Evolutionary conservation across 2,888 invertebrate genomes (phyloP).

Genomic region (Euplagia quadripunctaria): DNA sequence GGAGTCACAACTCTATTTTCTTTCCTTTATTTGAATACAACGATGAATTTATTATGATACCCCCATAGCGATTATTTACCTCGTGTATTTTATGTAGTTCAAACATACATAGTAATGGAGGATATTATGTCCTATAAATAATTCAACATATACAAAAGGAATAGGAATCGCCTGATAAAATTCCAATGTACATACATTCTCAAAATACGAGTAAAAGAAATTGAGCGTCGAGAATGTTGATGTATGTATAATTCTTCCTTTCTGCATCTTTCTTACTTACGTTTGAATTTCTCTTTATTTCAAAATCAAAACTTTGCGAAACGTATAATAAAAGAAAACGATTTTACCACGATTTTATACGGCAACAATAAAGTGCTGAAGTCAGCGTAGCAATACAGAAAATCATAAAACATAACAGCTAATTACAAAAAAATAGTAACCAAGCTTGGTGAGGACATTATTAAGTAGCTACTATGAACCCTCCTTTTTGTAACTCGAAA

Average conservation of each 20-base stretch:
- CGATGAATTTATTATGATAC: conserved; percentile 60
- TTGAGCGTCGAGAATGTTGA: conserved; percentile 47
- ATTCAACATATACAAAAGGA: conserved; percentile 52
- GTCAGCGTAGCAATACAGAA: conserved; percentile 46
- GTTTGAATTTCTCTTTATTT: conserved; percentile 29
- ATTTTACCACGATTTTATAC: conserved; percentile 41
- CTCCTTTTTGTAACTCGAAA: conserved; percentile 51
- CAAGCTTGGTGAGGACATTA: conserved; percentile 47
- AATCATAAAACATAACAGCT: conserved; percentile 53
- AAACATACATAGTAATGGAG: conserved; percentile 46
- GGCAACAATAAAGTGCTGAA: conserved; percentile 47
- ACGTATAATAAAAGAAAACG: conserved; percentile 31
- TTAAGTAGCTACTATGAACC: conserved; percentile 53
- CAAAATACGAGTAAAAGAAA: conserved; percentile 51
- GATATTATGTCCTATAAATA: conserved; percentile 51
- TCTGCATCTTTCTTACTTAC: conserved; percentile 30
- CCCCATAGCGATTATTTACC: conserved; percentile 38
- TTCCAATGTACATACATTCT: conserved; percentile 44
- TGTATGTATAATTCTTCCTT: conserved; percentile 43
- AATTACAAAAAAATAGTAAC: conserved; percentile 53
- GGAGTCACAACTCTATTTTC: conserved; percentile 75
- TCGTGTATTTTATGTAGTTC: conserved; percentile 43
- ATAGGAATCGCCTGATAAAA: conserved; percentile 50
- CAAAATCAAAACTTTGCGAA: conserved; percentile 23
- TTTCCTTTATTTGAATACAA: conserved; percentile 69